Conservation (phyloP, 1,140 invertebrate genomes). For the Papilio glaucus region DNA sequence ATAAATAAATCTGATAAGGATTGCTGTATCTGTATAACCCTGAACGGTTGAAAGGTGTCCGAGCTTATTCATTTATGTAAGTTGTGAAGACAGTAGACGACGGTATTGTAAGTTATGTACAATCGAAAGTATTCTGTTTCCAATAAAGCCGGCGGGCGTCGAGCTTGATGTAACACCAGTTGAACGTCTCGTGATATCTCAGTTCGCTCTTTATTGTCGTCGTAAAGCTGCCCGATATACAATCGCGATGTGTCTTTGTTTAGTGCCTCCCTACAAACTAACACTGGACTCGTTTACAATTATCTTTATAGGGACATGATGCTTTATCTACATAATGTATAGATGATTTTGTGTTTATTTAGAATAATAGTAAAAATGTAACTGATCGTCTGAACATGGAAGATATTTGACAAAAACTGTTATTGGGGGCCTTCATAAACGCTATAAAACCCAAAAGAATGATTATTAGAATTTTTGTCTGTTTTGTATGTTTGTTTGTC, state of each 20-base stretch:
- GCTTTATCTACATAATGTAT: no score
- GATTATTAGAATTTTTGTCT: no score
- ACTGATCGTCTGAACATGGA: no score
- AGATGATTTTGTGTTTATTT: not conserved
- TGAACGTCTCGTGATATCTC: conserved; percentile 17
- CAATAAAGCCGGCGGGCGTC: not conserved
- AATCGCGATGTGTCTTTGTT: conserved; percentile 15
- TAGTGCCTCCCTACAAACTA: conserved; percentile 1
- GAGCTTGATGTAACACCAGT: conserved; percentile 25
- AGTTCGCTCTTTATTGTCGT: conserved; percentile 11
- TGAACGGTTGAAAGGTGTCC: no score
- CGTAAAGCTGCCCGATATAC: conserved; percentile 23
- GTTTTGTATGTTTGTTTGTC: no score
- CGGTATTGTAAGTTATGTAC: not conserved
- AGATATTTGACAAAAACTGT: no score
- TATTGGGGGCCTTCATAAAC: no score
- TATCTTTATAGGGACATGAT: not conserved
- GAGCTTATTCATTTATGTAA: not conserved
- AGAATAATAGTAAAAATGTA: no score
- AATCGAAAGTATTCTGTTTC: conserved; percentile 6
- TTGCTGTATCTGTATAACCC: no score
- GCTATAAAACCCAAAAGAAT: no score
- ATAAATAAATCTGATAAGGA: not conserved
- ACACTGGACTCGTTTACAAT: not conserved
- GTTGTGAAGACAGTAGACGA: not conserved